A percentile compares a stretch with the other conserved stretches of the same genome.
Evolutionary conservation across 1,140 invertebrate species (phyloP).

Genomic region (Gonatopus flavifemur): DNA sequence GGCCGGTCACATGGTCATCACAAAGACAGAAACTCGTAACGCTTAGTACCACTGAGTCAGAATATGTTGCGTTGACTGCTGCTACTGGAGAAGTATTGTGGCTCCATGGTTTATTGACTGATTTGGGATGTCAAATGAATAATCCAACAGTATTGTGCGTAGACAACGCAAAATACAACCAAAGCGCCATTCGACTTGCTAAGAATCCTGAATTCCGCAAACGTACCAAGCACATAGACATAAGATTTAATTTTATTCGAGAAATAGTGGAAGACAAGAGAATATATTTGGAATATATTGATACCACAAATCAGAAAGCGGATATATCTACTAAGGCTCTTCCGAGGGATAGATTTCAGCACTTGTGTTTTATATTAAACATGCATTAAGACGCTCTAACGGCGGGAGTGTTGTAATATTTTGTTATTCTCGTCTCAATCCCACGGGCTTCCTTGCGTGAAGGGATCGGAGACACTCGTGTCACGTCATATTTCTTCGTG

Average conservation of each 20-base stretch:
- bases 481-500: no score
- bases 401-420: slow-evolving; percentile 5
- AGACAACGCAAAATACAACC: no score
- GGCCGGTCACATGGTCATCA: background rate
- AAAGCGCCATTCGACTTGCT: background rate
- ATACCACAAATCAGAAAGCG: background rate
- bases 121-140: background rate
- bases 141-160: background rate
- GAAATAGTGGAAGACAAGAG: background rate
- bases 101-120: background rate
- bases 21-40: background rate
- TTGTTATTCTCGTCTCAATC: no score
- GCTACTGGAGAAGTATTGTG: background rate
- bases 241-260: background rate
- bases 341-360: background rate
- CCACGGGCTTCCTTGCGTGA: no score
- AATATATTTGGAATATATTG: background rate
- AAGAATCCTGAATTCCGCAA: background rate
- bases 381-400: background rate
- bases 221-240: background rate
- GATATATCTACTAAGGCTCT: background rate
- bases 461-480: no score
- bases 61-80: background rate
- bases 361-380: background rate
- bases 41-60: background rate